Conservation (phyloP, 2,888 invertebrate species). For the Hyles lineata region DNA sequence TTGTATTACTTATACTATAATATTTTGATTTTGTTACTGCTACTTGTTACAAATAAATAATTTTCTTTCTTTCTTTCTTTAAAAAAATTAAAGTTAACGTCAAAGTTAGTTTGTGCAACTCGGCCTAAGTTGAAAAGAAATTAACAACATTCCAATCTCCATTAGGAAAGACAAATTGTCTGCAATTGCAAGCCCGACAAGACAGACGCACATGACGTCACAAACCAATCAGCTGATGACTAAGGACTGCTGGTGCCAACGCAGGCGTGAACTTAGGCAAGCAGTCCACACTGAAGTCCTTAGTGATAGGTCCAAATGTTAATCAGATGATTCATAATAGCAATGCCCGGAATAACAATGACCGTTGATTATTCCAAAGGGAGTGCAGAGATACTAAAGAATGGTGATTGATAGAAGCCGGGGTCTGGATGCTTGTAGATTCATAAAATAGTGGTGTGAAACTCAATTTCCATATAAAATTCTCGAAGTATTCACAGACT, state of each 20-base stretch:
- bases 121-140: not conserved
- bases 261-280: not conserved
- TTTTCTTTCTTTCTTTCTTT: no score
- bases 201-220: not conserved
- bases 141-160: not conserved
- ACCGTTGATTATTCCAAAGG: not conserved
- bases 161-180: not conserved
- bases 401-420: no score
- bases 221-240: constrained; percentile 5
- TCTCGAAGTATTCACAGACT: no score
- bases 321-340: not conserved
- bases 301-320: not conserved
- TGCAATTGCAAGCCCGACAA: not conserved
- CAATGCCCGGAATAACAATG: not conserved
- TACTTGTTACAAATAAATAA: no score
- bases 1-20: no score
- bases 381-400: no score
- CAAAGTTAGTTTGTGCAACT: no score
- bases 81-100: no score
- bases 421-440: no score
- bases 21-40: no score
- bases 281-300: not conserved
- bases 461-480: no score
- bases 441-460: no score
- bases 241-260: not conserved